Evolutionary conservation across 1,140 invertebrate genomes (phyloP), one percentile per base, ranked within the genome.

Genomic region (Cyclina sinensis): DNA sequence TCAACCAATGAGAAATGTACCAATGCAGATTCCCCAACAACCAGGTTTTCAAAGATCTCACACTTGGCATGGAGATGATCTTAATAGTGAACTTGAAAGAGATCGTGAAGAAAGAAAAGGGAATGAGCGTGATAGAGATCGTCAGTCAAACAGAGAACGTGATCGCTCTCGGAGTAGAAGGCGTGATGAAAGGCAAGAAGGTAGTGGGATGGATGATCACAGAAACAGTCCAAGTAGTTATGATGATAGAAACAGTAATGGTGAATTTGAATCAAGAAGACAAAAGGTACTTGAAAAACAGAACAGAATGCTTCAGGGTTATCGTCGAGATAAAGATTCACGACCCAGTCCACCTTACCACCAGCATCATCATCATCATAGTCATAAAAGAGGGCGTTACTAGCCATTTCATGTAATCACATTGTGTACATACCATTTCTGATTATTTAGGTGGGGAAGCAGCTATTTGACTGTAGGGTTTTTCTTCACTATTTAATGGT

Each of bases 31-130:
- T 21, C 21, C 62, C 62, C 35, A 46, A 35, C 57, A 5, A 14
- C 73, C 84, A 27, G 46, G 43, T 78, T 78, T 86, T 46, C 84
- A 78, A 2, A 27, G 84, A 62, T 86, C 84, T 39, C 21, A 86
- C 39, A 78, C 73, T 12, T 86, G 84, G 84, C 84, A 86, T 39
- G 84, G 70, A 24, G 32, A 48, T 21, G 84, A 86, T 76, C 48
- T 48, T 4, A 84, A 43, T 43, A 46, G 18, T n/a, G 57, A 51
- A 14, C 68, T 39, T 9, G n/a, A 57, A 4, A 3, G 30, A 16
- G 54, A 62, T 2, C 43, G 39, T 24, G 84, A 73, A 27, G 3
- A 39, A n/a, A 16, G 27, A 4, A 21, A 62, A 35, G n/a, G 37
- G 7, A 24, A 21, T 12, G 54, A 59, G 2, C 24, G 18, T 1